Base-by-base conservation (phyloP, 2,797 vertebrate genomes). In the Peromyscus attwateri region DNA sequence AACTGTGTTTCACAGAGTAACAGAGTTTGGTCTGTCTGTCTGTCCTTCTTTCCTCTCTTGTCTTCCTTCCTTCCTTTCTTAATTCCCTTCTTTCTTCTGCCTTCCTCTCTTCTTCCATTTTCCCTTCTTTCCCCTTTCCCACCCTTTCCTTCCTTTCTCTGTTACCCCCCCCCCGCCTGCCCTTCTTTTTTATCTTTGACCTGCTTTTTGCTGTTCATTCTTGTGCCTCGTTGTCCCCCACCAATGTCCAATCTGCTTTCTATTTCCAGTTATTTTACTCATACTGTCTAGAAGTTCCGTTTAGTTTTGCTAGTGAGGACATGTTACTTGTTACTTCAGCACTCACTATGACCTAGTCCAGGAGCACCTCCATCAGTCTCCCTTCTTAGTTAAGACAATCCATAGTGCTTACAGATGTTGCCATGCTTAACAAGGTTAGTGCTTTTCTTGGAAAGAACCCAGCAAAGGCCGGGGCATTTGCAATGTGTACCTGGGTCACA, bases 181-280 rank as follows among this genome's bases (percentile, higher is more conserved):
- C 46, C 17, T 87, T 27, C 21, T 52, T 52, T 64, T 12, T 3
- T 71, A 19, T 76, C 17, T 71, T 29, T 29, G 25, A 60, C 6
- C 23, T 60, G 40, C 16, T 88, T 92, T 83, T 66, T 40, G 52
- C 27, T 73, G 37, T 8, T 66, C 25, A 19, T 66, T 84, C 43
- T 73, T 76, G 37, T 3, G 37, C 66, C 37, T 83, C 25, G 19
- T 8, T 92, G 21, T 68, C 66, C 43, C 93, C 68, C 52, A 19
- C 46, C n/a, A 64, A 19, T 70, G 27, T 89, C 57, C 57, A 23
- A 77, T 62, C 31, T 37, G 31, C 25, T 62, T 75, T 80, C 83
- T 90, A 80, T 79, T 60, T 70, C 17, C 21, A 71, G 14, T 27
- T 79, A 76, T 87, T 91, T 92, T 55, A 73, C 60, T 92, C 87